Evolutionary conservation across 2,113 vertebrate genomes (phyloP), one percentile per base, ranked within the genome.

Genomic region (Calonectris borealis): DNA sequence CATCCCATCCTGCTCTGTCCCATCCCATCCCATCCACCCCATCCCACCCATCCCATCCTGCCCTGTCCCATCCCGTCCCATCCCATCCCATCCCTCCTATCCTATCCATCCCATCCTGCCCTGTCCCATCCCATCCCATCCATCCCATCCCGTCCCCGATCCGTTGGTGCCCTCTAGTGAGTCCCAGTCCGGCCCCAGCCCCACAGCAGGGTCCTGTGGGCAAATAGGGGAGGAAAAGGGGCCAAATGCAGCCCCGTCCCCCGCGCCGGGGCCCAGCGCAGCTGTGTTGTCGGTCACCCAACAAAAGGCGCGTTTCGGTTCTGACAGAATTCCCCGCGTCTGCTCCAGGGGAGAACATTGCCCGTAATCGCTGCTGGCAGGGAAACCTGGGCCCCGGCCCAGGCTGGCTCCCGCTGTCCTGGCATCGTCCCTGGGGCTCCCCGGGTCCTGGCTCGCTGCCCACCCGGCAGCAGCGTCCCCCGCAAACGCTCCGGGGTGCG

Each of bases 141-240:
- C 44, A 6, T 32, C 49, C 81, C 42, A 13, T 9, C 44, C 38
- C 70, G 11, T 95, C 73, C 88, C 79, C 51, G 32, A 27, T 83
- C 75, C 71, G 88, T 21, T 95, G 92, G 94, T 95, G 94, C 94
- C 96, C 96, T 79, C 94, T 95, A 95, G 96, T 80, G 96, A 83
- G 32, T 7, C 83, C 57, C 81, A 52, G 40, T 38, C 77, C 16
- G 0, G n/a, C 31, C 68, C 86, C 86, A 24, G 68, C 58, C 72
- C 88, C 91, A 36, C 77, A 5, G 44, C 13, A 20, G 20, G 42
- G 7, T 42, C 32, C 64, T 7, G 69, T 0, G 13, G 27, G 6
- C 8, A 40, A 77, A 58, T 0, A 6, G 12, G 21, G 13, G 15
- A 12, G 26, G 22, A 1, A 12, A 29, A 64, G 17, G 27, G 44